Base-by-base conservation (phyloP, 1,140 invertebrate species). In the Papilio machaon region DNA sequence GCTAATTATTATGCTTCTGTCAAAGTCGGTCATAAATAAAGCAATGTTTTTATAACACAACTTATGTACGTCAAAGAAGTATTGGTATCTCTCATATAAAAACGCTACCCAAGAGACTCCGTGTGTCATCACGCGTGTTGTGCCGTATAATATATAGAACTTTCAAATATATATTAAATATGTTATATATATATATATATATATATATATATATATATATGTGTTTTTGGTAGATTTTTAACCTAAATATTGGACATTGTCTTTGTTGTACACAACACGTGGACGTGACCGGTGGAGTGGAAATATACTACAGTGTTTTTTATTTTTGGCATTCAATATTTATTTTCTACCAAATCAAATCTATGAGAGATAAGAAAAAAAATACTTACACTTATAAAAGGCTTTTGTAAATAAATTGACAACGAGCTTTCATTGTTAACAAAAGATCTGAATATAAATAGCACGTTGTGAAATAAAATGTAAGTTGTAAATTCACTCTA, bases 401-500 rank as follows among this genome's bases (percentile, higher is more conserved):
- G 17, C 15, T n/a, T 58, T 58, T 58, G 52, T 58, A 58, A 58
- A n/a, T 58, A 3, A 15, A 0, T 10, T 23, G 0, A 60, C n/a
- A 19, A 60, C 19, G 19, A 60, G 23, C 10, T 8, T n/a, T 60
- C 54, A 10, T 8, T 60, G 54, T 60, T 60, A 7, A n/a, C n/a
- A 60, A 64, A 64, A 64, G 19, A 30, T 64, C 8, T 23, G 58
- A 30, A 64, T 64, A n/a, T 30, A 64, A 30, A 23, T 30, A 19
- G n/a, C 19, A 30, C 58, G 58, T 30, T 64, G 19, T 19, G 19
- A 30, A 60, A 60, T 23, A 60, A 60, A 60, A 60, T 5, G 49
- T 52, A 15, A 64, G 58, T 64, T 64, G 19, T 64, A 64, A 64
- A 30, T 64, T 64, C 19, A 64, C 58, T 64, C 58, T 9, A 64